Conservation (phyloP, 2,888 invertebrate genomes). For the Alloplasta piceator region DNA sequence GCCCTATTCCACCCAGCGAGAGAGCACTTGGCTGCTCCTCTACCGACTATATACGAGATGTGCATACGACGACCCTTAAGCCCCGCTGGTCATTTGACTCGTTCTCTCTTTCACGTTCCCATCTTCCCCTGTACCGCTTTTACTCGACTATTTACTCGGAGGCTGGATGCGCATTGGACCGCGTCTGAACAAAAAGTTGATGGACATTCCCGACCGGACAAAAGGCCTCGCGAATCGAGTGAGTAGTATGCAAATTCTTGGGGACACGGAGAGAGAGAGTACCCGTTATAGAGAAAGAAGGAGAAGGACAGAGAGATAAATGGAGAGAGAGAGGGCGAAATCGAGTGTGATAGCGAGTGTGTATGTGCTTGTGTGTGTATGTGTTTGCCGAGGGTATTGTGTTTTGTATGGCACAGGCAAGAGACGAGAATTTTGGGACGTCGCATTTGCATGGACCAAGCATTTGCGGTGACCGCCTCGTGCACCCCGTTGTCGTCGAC, state of each 20-base stretch:
- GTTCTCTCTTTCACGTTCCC: slow-evolving; percentile 68
- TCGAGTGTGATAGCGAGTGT: slow-evolving; percentile 51
- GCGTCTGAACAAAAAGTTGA: slow-evolving; percentile 81
- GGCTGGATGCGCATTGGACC: slow-evolving; percentile 70
- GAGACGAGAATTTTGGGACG: slow-evolving; percentile 65
- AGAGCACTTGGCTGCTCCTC: slow-evolving; percentile 60
- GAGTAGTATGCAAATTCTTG: slow-evolving; percentile 81
- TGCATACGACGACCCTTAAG: slow-evolving; percentile 76
- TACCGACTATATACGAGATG: slow-evolving; percentile 54
- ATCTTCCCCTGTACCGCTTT: slow-evolving; percentile 43
- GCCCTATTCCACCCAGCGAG: slow-evolving; percentile 49
- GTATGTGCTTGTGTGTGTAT: slow-evolving; percentile 9
- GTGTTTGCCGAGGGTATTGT: slow-evolving; percentile 42
- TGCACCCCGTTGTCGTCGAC: slow-evolving; percentile 44
- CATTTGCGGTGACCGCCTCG: slow-evolving; percentile 78
- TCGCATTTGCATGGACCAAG: slow-evolving; percentile 81
- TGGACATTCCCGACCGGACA: slow-evolving; percentile 82
- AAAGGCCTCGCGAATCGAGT: slow-evolving; percentile 77
- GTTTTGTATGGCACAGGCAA: slow-evolving; percentile 27
- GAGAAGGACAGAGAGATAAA: slow-evolving; percentile 46
- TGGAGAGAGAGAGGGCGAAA: slow-evolving; percentile 53
- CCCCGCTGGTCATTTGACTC: slow-evolving; percentile 83
- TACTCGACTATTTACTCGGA: slow-evolving; percentile 79
- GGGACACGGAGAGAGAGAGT: slow-evolving; percentile 57
- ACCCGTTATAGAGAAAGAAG: slow-evolving; percentile 48